Conservation (phyloP, 2,113 vertebrate species). For the Athene noctua region DNA sequence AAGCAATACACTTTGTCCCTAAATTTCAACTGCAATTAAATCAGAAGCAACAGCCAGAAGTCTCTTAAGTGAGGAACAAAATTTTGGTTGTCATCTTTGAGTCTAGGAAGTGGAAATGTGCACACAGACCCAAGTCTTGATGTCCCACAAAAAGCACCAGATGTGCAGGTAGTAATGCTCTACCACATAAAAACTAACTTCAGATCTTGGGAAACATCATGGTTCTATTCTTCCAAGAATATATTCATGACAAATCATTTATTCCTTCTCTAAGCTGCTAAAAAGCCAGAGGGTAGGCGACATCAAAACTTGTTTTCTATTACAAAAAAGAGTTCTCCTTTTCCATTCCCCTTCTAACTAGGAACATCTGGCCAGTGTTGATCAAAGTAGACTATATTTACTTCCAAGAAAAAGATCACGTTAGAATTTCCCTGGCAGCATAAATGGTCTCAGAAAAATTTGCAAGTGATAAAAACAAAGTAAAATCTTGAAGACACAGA, state of each 20-base stretch:
- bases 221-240: background rate
- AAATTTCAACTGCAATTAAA: background rate
- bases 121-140: background rate
- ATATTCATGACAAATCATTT: background rate
- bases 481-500: background rate
- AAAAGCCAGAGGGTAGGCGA: background rate
- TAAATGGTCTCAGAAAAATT: background rate
- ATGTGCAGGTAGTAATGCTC: background rate
- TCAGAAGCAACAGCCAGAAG: background rate
- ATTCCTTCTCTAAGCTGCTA: background rate
- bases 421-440: background rate
- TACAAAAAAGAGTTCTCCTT: background rate
- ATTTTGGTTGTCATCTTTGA: background rate
- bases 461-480: background rate
- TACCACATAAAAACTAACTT: background rate
- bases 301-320: background rate
- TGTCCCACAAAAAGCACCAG: background rate
- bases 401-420: background rate
- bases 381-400: background rate
- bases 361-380: background rate
- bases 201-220: background rate
- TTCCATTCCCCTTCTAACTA: background rate
- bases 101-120: background rate
- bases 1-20: background rate
- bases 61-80: background rate